Evolutionary conservation across 2,888 invertebrate genomes (phyloP).

Genomic region (Macaria notata): DNA sequence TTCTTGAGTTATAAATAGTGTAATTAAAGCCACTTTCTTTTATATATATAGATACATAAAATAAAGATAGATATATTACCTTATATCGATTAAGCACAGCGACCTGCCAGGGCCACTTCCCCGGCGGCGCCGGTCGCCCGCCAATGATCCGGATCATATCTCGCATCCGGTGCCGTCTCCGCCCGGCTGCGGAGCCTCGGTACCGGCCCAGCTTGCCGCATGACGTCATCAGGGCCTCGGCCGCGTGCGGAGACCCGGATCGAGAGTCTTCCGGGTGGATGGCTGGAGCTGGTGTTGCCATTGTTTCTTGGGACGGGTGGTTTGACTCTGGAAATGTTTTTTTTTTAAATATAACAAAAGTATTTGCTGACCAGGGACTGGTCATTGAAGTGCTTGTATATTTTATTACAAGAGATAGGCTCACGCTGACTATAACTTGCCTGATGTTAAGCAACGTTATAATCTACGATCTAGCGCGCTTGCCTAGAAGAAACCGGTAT

Average conservation of each 20-base stretch:
- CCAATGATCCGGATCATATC: conserved; percentile 92
- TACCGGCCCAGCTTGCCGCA: conserved; percentile 65
- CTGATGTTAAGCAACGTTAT: too few relatives aligned
- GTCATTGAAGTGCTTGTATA: too few relatives aligned
- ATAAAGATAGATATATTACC: conserved; percentile 60
- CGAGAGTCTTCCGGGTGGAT: conserved; percentile 61
- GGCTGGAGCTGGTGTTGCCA: conserved; percentile 55
- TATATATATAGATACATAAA: too few relatives aligned
- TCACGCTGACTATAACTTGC: too few relatives aligned
- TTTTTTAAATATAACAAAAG: background rate
- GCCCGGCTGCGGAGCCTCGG: conserved; percentile 48
- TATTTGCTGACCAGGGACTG: too few relatives aligned
- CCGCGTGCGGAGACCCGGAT: conserved; percentile 29
- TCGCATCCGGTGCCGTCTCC: conserved; percentile 64
- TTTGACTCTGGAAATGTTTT: conserved; percentile 41
- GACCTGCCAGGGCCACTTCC: conserved; percentile 98
- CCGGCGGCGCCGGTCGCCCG: conserved; percentile 88
- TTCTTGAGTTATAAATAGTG: too few relatives aligned
- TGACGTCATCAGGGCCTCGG: conserved; percentile 32
- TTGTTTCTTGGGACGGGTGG: conserved; percentile 61
- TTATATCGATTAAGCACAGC: conserved; percentile 92
- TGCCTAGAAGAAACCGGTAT: too few relatives aligned
- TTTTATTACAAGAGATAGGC: too few relatives aligned
- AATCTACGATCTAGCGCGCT: too few relatives aligned
- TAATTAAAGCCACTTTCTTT: too few relatives aligned